Conservation (phyloP, 2,888 invertebrate species). For the Chirona hameri region DNA sequence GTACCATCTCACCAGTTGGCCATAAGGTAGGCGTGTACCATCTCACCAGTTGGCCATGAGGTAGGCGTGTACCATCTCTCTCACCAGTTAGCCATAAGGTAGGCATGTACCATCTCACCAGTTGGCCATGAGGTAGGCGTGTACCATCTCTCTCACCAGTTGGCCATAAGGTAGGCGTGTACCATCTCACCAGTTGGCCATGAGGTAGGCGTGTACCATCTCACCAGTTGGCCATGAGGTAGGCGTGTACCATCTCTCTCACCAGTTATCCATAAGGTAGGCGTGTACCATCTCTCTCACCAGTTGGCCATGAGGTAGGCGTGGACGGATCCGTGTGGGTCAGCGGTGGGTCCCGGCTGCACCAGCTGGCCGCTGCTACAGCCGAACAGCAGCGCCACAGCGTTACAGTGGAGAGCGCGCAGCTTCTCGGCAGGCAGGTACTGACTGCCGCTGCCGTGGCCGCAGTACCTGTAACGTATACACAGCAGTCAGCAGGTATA, state of each 20-base stretch:
- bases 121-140: constrained; percentile 46
- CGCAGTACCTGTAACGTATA: constrained; percentile 62
- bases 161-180: no score
- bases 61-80: constrained; percentile 37
- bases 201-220: no score
- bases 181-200: no score
- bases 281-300: constrained; percentile 47
- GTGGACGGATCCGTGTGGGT: constrained; percentile 59
- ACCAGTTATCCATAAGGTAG: constrained; percentile 46
- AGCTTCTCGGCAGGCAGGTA: constrained; percentile 57
- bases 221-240: no score
- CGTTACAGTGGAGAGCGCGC: constrained; percentile 54
- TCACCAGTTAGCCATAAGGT: constrained; percentile 53
- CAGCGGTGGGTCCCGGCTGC: constrained; percentile 53
- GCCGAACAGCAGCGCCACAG: constrained; percentile 63
- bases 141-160: no score
- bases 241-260: constrained; percentile 38
- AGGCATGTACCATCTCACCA: no score
- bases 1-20: constrained; percentile 43
- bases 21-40: constrained; percentile 42
- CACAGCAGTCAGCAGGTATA: constrained; percentile 32
- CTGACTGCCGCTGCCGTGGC: constrained; percentile 70
- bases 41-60: constrained; percentile 47
- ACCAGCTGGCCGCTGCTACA: constrained; percentile 63
- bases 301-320: constrained; percentile 63